A percentile compares a stretch with the other conserved stretches of the same genome.
These are phyloP conservation scores for Philypnodon macrostomus DNA, from an alignment of 2,797 vertebrate genomes.

Conservation along the genomic window DNA sequence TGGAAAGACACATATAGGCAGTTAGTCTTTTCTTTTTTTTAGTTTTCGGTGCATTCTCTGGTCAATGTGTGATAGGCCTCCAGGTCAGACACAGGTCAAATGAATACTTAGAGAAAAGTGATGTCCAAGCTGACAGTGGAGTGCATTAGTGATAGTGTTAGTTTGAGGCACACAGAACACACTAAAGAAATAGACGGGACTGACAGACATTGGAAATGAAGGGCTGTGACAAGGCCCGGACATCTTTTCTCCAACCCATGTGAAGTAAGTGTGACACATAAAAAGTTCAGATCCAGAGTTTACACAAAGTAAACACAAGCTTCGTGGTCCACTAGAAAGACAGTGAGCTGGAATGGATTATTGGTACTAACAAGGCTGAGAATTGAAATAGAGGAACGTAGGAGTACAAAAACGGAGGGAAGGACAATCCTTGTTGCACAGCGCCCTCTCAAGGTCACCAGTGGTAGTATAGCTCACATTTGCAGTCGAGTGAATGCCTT, in stretches of 20 bases:
- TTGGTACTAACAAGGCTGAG: slow-evolving; percentile 29
- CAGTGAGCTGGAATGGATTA: slow-evolving; percentile 38
- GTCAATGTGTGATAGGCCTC: slow-evolving; percentile 71
- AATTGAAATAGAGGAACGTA: slow-evolving; percentile 29
- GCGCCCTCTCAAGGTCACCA: slow-evolving; percentile 56
- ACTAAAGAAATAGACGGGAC: slow-evolving; percentile 34
- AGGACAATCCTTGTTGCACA: slow-evolving; percentile 38
- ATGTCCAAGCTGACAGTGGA: slow-evolving; percentile 53
- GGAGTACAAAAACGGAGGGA: slow-evolving; percentile 30
- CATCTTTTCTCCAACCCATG: slow-evolving; percentile 67
- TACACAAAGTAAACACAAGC: slow-evolving; percentile 49
- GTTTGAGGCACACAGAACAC: slow-evolving; percentile 69
- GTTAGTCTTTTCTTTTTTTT: slow-evolving; percentile 34
- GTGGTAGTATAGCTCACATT: slow-evolving; percentile 55
- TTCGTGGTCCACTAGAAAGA: slow-evolving; percentile 46
- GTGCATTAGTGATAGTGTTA: slow-evolving; percentile 66
- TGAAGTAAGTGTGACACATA: slow-evolving; percentile 47
- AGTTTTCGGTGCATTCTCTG: slow-evolving; percentile 69
- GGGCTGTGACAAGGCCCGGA: slow-evolving; percentile 45
- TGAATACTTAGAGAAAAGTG: slow-evolving; percentile 9
- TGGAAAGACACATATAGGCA: slow-evolving; percentile 77
- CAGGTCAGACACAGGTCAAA: slow-evolving; percentile 48
- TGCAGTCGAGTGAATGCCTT: slow-evolving; percentile 9
- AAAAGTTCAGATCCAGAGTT: slow-evolving; percentile 46
- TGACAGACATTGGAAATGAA: slow-evolving; percentile 26